Evolutionary conservation across 2,113 vertebrate genomes (phyloP).

Genomic region (Labeo rohita): DNA sequence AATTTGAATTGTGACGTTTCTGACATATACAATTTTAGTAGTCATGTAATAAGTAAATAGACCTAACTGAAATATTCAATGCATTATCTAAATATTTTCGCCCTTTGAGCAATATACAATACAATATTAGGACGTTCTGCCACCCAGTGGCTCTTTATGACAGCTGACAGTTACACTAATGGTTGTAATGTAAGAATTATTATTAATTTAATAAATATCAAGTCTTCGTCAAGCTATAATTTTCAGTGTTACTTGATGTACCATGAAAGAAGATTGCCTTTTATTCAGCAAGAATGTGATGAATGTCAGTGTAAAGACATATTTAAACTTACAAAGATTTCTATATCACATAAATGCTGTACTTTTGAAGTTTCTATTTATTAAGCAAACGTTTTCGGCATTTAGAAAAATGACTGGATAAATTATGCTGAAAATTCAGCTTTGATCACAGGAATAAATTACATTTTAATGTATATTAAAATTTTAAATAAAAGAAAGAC

Average conservation of each 20-base stretch:
- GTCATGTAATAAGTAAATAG: not conserved
- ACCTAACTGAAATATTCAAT: not conserved
- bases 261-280: not conserved
- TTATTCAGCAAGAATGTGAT: not conserved
- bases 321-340: not conserved
- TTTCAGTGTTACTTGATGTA: not conserved
- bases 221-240: not conserved
- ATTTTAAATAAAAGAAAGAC: too few relatives aligned
- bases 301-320: not conserved
- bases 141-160: slow-evolving; percentile 51
- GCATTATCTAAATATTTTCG: not conserved
- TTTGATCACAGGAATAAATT: too few relatives aligned
- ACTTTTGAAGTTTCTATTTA: not conserved
- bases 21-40: not conserved
- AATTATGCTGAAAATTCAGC: too few relatives aligned
- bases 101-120: not conserved
- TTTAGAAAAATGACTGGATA: not conserved
- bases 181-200: not conserved
- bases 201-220: not conserved
- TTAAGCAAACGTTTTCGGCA: not conserved
- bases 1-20: not conserved
- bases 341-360: not conserved
- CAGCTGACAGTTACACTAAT: not conserved
- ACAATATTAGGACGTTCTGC: slow-evolving; percentile 26
- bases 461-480: too few relatives aligned